Evolutionary conservation across 2,113 vertebrate genomes (phyloP), one percentile per base, ranked within the genome.

Genomic region (Astur gentilis): DNA sequence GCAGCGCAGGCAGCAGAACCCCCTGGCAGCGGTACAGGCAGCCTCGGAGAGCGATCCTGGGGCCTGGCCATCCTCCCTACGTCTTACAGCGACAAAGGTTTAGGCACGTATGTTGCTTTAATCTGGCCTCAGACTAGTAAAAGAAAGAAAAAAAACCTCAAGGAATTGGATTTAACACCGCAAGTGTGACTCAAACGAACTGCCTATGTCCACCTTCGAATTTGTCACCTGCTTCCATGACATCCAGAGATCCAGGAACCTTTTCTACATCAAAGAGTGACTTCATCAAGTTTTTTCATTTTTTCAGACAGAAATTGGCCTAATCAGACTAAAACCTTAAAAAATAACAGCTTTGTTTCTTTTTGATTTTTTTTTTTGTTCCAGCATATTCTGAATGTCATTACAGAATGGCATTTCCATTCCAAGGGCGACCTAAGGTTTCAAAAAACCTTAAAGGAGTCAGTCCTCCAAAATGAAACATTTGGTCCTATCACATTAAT

Each of bases 31-130:
- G 16, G 10, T 16, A 36, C 0, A 2, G 34, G 40, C 49, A 91
- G 6, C 19, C n/a, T 65, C 0, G 0, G 40, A 11, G 17, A 0
- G 0, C 9, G n/a, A 25, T 25, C 15, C 21, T 6, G 0, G 1
- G 25, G 10, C 16, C 82, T 57, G 50, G 4, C 7, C 65, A 27
- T n/a, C n/a, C 47, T 71, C 44, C 29, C 31, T 16, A n/a, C 5
- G 10, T 60, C n/a, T 32, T 57, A 42, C 29, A 75, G 26, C 3
- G 5, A 31, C 22, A 44, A 32, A 69, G 44, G n/a, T 77, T 57
- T 78, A 75, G 34, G 60, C 14, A 75, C 11, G 5, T 1, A 8
- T 4, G 2, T 36, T 1, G 0, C 17, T 86, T 77, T 77, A 38
- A 83, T 11, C 1, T 65, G 32, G 10, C 5, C 36, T 80, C 32